These are phyloP conservation scores for Mizuhopecten yessoensis DNA, from an alignment of 1,140 invertebrate genomes.

Conservation along the genomic window DNA sequence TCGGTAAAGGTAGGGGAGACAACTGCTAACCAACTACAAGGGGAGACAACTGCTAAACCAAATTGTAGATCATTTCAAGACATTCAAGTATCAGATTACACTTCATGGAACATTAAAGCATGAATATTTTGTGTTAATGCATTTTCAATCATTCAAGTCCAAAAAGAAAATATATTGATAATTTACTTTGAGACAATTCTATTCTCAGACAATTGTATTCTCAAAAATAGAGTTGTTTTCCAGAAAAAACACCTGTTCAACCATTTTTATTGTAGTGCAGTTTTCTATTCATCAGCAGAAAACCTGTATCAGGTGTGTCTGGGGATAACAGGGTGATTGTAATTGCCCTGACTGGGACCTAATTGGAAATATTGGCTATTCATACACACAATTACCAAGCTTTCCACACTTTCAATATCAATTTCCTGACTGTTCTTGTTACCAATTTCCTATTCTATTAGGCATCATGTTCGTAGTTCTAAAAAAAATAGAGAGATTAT, in stretches of 20 bases:
- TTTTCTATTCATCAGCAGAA: neutral
- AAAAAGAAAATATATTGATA: too few species aligned
- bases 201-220: too few species aligned
- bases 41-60: constrained; percentile 6
- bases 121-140: neutral
- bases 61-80: neutral
- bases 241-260: neutral
- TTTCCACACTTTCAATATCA: constrained; percentile 38
- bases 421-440: constrained; percentile 38
- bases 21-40: constrained; percentile 12
- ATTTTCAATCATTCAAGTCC: neutral
- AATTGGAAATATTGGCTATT: neutral
- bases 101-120: neutral
- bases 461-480: neutral
- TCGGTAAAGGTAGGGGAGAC: neutral
- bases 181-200: too few species aligned
- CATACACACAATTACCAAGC: constrained; percentile 14
- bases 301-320: neutral
- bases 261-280: neutral
- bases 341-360: constrained; percentile 10
- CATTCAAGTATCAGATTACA: neutral
- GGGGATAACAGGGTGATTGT: neutral
- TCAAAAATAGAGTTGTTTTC: neutral
- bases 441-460: constrained; percentile 1
- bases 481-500: neutral